These are phyloP conservation scores for Dione vanillae DNA, from an alignment of 2,888 invertebrate species.

Conservation along the genomic window DNA sequence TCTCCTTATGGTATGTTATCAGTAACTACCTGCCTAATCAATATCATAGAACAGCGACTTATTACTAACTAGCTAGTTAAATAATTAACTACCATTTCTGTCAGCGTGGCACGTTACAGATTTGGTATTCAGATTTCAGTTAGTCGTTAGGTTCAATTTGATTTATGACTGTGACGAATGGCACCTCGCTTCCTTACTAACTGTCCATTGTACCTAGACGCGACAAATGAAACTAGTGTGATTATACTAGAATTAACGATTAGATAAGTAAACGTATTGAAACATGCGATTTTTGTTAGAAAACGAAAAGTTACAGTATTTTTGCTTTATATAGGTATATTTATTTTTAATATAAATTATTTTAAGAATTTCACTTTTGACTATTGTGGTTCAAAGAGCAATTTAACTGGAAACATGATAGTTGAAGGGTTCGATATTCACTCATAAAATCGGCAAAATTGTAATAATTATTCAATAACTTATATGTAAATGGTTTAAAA, in stretches of 20 bases:
- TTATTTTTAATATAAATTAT: too few species aligned
- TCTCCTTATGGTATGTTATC: not conserved
- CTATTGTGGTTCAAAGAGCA: too few species aligned
- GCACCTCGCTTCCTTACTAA: constrained; percentile 42
- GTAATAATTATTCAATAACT: too few species aligned
- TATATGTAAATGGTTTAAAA: too few species aligned
- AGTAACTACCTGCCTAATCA: not conserved
- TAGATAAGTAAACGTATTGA: not conserved
- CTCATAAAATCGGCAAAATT: too few species aligned
- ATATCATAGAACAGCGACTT: not conserved
- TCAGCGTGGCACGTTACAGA: constrained; percentile 48
- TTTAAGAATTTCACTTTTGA: too few species aligned
- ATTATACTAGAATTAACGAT: constrained; percentile 4
- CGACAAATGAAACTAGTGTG: constrained; percentile 28
- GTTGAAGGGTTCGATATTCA: too few species aligned
- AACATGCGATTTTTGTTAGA: not conserved
- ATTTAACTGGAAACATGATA: too few species aligned
- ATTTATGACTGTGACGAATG: constrained; percentile 60
- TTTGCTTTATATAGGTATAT: not conserved
- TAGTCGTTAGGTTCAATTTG: constrained; percentile 65
- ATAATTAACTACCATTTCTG: constrained; percentile 11
- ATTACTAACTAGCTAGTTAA: not conserved
- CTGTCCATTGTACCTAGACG: constrained; percentile 33
- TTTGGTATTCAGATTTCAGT: constrained; percentile 75
- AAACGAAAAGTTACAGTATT: too few species aligned